Conservation (phyloP, 1,140 invertebrate genomes). For the Drosophila aff. region DNA sequence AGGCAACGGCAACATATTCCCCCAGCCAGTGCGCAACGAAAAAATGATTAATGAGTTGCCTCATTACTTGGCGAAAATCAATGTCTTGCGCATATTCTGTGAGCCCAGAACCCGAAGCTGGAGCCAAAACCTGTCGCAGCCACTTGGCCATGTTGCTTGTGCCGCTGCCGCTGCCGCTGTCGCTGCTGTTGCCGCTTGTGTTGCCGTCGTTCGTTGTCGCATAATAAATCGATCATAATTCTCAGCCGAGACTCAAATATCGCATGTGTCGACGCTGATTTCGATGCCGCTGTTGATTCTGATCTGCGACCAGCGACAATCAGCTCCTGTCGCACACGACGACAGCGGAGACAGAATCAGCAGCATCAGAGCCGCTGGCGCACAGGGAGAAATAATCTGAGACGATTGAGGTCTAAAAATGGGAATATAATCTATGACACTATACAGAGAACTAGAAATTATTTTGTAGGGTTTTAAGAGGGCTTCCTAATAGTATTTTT, state of each 20-base stretch:
- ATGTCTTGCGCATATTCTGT: conserved; percentile 76
- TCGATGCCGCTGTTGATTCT: conserved; percentile 40
- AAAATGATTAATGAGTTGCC: conserved; percentile 83
- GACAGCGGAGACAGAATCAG: conserved; percentile 28
- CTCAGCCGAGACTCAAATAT: conserved; percentile 67
- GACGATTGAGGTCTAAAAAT: no score
- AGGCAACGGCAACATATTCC: conserved; percentile 47
- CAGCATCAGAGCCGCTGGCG: conserved; percentile 3
- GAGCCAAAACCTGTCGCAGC: conserved; percentile 47
- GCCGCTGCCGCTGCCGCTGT: conserved; percentile 11
- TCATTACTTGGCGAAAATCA: conserved; percentile 82
- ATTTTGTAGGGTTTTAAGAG: background rate
- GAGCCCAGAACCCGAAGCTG: conserved; percentile 59
- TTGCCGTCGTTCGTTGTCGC: conserved; percentile 47
- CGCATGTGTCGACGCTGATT: conserved; percentile 67
- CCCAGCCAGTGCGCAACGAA: conserved; percentile 63
- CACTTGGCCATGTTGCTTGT: conserved; percentile 54
- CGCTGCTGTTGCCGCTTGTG: conserved; percentile 5
- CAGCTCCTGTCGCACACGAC: conserved; percentile 68
- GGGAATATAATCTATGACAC: background rate
- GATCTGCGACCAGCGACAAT: conserved; percentile 61
- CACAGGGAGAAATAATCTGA: background rate
- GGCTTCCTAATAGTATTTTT: no score
- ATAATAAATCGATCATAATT: conserved; percentile 84
- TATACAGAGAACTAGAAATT: background rate